These are phyloP conservation scores for Junonia oenone DNA, from an alignment of 2,888 invertebrate genomes.

Conservation along the genomic window DNA sequence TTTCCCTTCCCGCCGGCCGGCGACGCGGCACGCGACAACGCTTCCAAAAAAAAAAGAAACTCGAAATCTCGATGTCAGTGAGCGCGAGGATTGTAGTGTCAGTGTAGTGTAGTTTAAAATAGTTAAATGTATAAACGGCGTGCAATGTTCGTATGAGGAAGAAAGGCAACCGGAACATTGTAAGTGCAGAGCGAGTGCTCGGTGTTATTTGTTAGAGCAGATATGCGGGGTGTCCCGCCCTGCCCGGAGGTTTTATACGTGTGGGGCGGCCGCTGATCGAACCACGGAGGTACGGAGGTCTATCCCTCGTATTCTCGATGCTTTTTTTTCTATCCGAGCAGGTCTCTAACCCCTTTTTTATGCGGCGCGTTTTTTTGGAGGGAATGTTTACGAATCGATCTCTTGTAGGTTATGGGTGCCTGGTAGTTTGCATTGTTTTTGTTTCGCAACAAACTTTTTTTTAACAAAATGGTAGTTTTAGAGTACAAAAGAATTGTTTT, in stretches of 20 bases:
- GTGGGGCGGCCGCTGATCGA: slow-evolving; percentile 70
- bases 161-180: slow-evolving; percentile 76
- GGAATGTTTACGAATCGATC: slow-evolving; percentile 66
- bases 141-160: slow-evolving; percentile 81
- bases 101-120: slow-evolving; percentile 75
- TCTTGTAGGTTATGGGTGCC: slow-evolving; percentile 62
- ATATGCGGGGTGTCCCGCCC: slow-evolving; percentile 68
- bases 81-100: slow-evolving; percentile 65
- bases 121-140: slow-evolving; percentile 75
- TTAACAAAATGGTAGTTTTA: background rate
- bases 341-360: slow-evolving; percentile 73
- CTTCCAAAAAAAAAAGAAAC: slow-evolving; percentile 51
- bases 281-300: slow-evolving; percentile 73
- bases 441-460: slow-evolving; percentile 32
- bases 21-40: slow-evolving; percentile 81
- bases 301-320: slow-evolving; percentile 68
- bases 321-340: slow-evolving; percentile 61
- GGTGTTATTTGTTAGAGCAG: slow-evolving; percentile 54
- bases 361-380: slow-evolving; percentile 62
- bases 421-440: slow-evolving; percentile 23
- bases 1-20: slow-evolving; percentile 83
- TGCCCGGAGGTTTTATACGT: slow-evolving; percentile 57
- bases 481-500: background rate
- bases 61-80: slow-evolving; percentile 69
- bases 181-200: slow-evolving; percentile 58